phyloP scores from a whole-genome alignment of 2,113 vertebrate species.

The Festucalex cinctus region DNA sequence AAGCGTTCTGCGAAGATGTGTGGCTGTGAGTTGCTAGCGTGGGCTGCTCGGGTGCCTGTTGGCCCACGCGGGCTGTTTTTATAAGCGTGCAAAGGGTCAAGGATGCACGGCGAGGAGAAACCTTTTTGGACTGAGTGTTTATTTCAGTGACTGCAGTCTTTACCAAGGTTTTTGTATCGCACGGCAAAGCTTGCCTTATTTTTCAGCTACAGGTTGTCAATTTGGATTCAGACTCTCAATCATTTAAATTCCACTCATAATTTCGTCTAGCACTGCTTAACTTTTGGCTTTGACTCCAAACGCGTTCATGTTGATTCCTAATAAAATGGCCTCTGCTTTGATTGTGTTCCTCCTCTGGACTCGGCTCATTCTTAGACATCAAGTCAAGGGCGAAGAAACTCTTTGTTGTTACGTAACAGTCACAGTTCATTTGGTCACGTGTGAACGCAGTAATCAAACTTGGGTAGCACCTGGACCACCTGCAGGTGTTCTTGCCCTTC shows the following conservation, averaged over 20 bases:
- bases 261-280: too few species aligned
- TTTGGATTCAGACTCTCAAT: neutral
- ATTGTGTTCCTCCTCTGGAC: too few species aligned
- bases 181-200: neutral
- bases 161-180: neutral
- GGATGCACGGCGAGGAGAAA: slow-evolving; percentile 21
- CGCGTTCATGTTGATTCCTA: too few species aligned
- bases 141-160: slow-evolving; percentile 3
- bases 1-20: slow-evolving; percentile 3
- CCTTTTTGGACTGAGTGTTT: slow-evolving; percentile 14
- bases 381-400: too few species aligned
- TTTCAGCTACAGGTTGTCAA: neutral
- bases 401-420: too few species aligned
- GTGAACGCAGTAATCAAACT: too few species aligned
- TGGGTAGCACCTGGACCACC: too few species aligned
- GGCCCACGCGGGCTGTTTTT: slow-evolving; percentile 49
- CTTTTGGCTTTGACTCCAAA: too few species aligned
- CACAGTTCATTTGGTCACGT: too few species aligned
- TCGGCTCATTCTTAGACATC: too few species aligned
- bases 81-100: slow-evolving; percentile 44
- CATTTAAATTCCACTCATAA: neutral
- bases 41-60: slow-evolving; percentile 37
- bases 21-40: slow-evolving; percentile 36
- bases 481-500: too few species aligned
- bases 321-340: too few species aligned